Conservation (phyloP, 2,797 vertebrate genomes). For the Pantherophis vulpinus region DNA sequence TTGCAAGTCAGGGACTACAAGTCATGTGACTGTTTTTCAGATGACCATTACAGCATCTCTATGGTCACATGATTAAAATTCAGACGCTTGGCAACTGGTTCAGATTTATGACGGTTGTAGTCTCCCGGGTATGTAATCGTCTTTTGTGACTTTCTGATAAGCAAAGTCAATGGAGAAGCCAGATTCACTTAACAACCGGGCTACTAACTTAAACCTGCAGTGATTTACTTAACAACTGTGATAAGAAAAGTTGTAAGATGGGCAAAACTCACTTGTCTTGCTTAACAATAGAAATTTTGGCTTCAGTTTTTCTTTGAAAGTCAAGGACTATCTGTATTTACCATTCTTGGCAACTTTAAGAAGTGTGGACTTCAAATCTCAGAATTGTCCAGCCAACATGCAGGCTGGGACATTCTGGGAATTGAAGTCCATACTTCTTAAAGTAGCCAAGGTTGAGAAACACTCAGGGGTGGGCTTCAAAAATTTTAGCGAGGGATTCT, state of each 20-base stretch:
- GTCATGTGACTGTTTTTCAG: not conserved
- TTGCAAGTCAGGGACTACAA: too few species aligned
- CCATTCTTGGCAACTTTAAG: not conserved
- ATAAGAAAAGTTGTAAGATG: not conserved
- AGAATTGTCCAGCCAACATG: not conserved
- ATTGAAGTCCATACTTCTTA: not conserved
- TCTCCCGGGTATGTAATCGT: too few species aligned
- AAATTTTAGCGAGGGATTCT: too few species aligned
- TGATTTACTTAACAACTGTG: not conserved
- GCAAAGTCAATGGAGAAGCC: not conserved
- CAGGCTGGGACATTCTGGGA: not conserved
- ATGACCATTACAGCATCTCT: not conserved
- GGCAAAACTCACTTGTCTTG: not conserved
- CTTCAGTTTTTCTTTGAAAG: not conserved
- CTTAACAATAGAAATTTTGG: not conserved
- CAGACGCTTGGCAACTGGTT: not conserved
- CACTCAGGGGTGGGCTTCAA: too few species aligned
- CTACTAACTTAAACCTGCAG: not conserved
- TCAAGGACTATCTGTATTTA: not conserved
- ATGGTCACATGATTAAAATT: not conserved
- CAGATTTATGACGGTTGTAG: not conserved
- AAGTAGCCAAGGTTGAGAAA: not conserved
- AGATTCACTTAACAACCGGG: not conserved
- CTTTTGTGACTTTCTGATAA: too few species aligned
- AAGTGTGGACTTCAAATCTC: not conserved